Percentiles rank a stretch among this genome's conserved stretches.
These are phyloP conservation scores for Argentina silus DNA, from an alignment of 2,797 vertebrate genomes.

Conservation along the genomic window DNA sequence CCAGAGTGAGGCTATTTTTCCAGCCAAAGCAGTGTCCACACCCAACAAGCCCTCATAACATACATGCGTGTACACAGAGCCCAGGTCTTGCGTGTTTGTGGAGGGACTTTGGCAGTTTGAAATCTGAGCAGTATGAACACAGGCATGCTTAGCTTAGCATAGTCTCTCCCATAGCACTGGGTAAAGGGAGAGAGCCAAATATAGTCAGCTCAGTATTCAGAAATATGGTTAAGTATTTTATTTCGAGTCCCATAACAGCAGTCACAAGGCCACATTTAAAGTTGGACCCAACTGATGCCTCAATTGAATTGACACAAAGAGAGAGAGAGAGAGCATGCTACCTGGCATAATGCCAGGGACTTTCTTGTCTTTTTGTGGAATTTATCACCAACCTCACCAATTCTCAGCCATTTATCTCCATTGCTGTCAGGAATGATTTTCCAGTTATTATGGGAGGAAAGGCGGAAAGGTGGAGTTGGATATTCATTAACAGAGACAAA, in stretches of 20 bases:
- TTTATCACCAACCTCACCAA: no score
- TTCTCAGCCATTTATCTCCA: constrained; percentile 36
- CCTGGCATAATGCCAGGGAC: not conserved
- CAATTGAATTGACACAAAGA: no score
- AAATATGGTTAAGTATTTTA: not conserved
- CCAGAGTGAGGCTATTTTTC: no score
- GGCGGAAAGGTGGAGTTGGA: constrained; percentile 1
- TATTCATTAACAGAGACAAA: constrained; percentile 21
- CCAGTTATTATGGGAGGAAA: not conserved
- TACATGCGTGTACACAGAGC: no score
- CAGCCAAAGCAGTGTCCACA: no score
- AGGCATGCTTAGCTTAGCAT: no score
- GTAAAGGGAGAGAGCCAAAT: not conserved
- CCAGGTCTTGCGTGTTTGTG: no score
- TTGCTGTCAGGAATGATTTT: constrained; percentile 15
- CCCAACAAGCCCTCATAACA: no score
- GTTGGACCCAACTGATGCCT: not conserved
- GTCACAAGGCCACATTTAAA: constrained; percentile 18
- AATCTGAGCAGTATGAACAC: no score
- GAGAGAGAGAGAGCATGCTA: not conserved
- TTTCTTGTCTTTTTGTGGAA: no score
- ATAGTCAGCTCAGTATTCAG: not conserved
- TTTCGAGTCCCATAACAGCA: not conserved
- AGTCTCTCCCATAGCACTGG: no score
- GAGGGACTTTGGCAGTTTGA: no score